Evolutionary conservation across 2,888 invertebrate species (phyloP).

Genomic region (Diadromus collaris): DNA sequence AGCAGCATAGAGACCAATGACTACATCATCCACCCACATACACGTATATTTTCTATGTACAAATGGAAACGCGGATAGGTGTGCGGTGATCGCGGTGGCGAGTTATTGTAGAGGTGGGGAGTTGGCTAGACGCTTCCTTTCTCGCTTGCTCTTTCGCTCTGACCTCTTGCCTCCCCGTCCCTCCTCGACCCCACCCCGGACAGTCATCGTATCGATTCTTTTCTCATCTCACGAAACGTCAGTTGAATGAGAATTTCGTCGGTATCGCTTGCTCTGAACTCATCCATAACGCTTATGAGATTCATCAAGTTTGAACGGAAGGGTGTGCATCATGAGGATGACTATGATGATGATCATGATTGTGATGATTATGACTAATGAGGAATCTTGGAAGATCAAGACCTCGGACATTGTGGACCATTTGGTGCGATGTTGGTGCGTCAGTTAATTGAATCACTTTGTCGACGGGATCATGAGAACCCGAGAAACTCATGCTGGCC

Average conservation of each 20-base stretch:
- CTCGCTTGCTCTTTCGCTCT: constrained; percentile 50
- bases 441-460: constrained; percentile 49
- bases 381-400: constrained; percentile 35
- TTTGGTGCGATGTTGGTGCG: constrained; percentile 9
- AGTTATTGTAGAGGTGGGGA: constrained; percentile 54
- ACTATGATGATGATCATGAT: constrained; percentile 39
- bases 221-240: constrained; percentile 53
- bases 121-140: constrained; percentile 59
- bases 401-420: background rate
- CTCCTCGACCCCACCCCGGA: constrained; percentile 1
- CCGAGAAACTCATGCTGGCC: constrained; percentile 18
- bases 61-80: constrained; percentile 30
- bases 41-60: constrained; percentile 38
- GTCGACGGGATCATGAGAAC: constrained; percentile 52
- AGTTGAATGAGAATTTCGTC: constrained; percentile 57
- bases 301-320: constrained; percentile 20
- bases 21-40: constrained; percentile 75
- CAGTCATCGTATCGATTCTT: constrained; percentile 61
- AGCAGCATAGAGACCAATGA: constrained; percentile 78
- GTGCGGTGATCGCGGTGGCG: constrained; percentile 37
- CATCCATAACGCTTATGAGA: constrained; percentile 27
- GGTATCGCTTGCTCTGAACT: constrained; percentile 32
- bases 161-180: constrained; percentile 30
- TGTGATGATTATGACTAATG: constrained; percentile 46
- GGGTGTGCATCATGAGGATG: background rate